Evolutionary conservation across 2,888 invertebrate genomes (phyloP).

Genomic region (Epinotia brunnichana): DNA sequence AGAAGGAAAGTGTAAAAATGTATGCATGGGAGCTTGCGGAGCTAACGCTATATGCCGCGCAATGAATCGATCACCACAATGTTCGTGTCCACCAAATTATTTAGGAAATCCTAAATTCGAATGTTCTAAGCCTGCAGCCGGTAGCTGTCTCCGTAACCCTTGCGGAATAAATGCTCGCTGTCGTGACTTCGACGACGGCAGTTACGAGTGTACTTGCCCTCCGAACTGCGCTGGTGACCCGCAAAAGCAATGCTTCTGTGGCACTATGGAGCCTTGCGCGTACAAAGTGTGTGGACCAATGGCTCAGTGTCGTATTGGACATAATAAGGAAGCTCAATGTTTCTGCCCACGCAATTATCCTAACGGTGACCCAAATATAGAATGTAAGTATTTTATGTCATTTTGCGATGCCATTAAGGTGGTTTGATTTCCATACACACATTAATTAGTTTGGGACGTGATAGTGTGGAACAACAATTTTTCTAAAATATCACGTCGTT

Average conservation of each 20-base stretch:
- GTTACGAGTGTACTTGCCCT: constrained; percentile 91
- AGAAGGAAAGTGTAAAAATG: constrained; percentile 89
- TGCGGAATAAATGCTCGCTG: constrained; percentile 94
- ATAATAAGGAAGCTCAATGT: constrained; percentile 89
- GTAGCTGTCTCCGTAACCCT: constrained; percentile 91
- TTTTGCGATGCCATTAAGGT: background rate
- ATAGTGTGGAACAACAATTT: too few relatives aligned
- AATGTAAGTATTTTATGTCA: constrained; percentile 87
- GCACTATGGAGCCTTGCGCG: constrained; percentile 89
- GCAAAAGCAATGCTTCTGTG: constrained; percentile 90
- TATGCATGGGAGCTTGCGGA: constrained; percentile 92
- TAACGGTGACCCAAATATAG: constrained; percentile 91
- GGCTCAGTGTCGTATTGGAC: constrained; percentile 89
- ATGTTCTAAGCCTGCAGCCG: constrained; percentile 88
- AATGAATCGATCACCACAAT: constrained; percentile 89
- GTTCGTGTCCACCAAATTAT: constrained; percentile 91
- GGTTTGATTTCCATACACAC: too few relatives aligned
- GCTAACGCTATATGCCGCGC: constrained; percentile 93
- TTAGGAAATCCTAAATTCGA: constrained; percentile 91
- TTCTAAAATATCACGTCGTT: too few relatives aligned
- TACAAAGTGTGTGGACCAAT: constrained; percentile 91
- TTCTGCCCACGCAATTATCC: constrained; percentile 93
- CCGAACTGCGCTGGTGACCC: constrained; percentile 92
- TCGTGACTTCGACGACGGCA: constrained; percentile 88
- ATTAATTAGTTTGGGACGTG: too few relatives aligned